phyloP scores from a whole-genome alignment of 2,888 invertebrate species.

The Drosophila eohydei region DNA sequence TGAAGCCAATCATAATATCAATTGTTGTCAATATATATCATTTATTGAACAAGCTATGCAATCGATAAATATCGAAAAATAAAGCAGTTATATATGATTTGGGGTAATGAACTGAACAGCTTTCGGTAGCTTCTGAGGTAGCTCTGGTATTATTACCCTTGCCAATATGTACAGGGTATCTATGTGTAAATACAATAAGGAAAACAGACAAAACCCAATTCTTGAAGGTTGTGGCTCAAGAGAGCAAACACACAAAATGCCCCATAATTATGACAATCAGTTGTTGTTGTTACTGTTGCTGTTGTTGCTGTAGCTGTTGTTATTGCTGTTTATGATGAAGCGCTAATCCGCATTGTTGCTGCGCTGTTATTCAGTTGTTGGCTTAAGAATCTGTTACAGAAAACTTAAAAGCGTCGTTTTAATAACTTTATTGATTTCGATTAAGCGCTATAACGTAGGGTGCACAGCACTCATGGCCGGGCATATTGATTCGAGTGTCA shows the following conservation, averaged over 20 bases:
- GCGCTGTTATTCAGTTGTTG: slow-evolving; percentile 69
- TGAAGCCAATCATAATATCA: neutral
- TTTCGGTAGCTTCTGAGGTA: no score
- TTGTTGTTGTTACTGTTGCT: slow-evolving; percentile 31
- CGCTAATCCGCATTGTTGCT: slow-evolving; percentile 76
- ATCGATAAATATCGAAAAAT: neutral
- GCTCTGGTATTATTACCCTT: neutral
- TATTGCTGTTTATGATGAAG: slow-evolving; percentile 72
- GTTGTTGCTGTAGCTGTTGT: slow-evolving; percentile 22
- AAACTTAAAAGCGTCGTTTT: slow-evolving; percentile 78
- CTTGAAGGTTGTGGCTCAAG: slow-evolving; percentile 33
- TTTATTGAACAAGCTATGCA: no score
- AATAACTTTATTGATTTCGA: slow-evolving; percentile 80
- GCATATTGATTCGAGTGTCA: slow-evolving; percentile 25
- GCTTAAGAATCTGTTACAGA: slow-evolving; percentile 78
- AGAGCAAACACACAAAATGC: slow-evolving; percentile 75
- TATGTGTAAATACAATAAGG: neutral
- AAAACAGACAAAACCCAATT: neutral
- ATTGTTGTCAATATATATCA: neutral
- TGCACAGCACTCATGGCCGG: slow-evolving; percentile 6
- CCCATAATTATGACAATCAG: slow-evolving; percentile 79
- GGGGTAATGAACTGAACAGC: neutral
- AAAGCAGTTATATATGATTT: neutral
- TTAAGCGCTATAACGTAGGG: slow-evolving; percentile 75
- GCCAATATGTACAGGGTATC: slow-evolving; percentile 8